Evolutionary conservation across 2,113 vertebrate genomes (phyloP), one percentile per base, ranked within the genome.

Genomic region (Fulmarus glacialis): DNA sequence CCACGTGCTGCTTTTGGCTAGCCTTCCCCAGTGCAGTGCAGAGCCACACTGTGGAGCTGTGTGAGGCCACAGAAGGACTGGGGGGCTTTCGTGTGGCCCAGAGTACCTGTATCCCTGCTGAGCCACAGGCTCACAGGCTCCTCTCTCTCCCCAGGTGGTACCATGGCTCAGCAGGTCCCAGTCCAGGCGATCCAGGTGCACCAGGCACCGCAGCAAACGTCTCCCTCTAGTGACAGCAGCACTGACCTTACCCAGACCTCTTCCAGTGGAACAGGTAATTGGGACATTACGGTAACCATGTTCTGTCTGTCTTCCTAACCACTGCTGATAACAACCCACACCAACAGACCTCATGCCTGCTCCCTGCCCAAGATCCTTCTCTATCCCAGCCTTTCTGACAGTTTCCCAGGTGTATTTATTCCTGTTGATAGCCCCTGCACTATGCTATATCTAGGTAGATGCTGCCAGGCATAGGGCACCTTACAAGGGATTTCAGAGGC

Each of bases 121-220:
- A 83, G 83, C 77, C 38, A 12, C 4, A 13, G 83, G 40, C 75
- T 96, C 8, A 96, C 7, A 43, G 72, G 68, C 50, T 92, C 30
- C 27, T 94, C 29, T 95, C 58, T 98, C 56, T 98, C 87, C 34
- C 3, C 95, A 99, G 99, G 99, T 94, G 98, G 99, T 55, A 98
- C 99, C 21, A 98, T 99, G 97, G 97, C 99, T 78, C 99, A 99
- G 98, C 99, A 99, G 98, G 99, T 99, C 84, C 98, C 98, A n/a
- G 98, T 99, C 58, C 99, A 99, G 98, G 98, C 99, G 29, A 99
- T 99, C 95, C 99, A 99, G 98, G 99, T 99, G 93, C 99, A 99
- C 97, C 99, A 99, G 91, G 98, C 98, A 96, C 96, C 99, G 3
- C 99, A 99, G 97, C 97, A 99, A 96, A 98, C 98, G 96, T 98